A percentile compares a stretch with the other conserved stretches of the same genome.
phyloP scores from a whole-genome alignment of 2,797 vertebrate genomes.

The Calcarius lapponicus region DNA sequence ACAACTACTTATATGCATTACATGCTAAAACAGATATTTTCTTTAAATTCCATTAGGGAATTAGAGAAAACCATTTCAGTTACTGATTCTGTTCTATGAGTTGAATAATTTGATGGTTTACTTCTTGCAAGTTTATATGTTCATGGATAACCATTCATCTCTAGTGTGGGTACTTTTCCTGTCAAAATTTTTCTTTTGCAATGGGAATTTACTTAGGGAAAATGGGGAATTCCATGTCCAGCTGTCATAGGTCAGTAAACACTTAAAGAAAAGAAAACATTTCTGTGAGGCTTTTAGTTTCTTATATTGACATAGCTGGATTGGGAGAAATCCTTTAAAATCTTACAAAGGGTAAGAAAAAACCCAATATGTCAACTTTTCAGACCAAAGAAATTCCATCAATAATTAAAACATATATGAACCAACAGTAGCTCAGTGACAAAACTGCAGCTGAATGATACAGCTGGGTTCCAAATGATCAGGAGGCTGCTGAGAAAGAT shows the following conservation, averaged over 20 bases:
- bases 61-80: background rate
- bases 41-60: background rate
- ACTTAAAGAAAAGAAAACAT: background rate
- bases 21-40: background rate
- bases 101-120: background rate
- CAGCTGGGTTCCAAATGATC: background rate
- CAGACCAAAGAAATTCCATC: background rate
- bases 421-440: background rate
- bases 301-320: background rate
- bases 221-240: background rate
- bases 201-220: background rate
- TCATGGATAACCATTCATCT: background rate
- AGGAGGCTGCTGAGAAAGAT: background rate
- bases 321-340: background rate
- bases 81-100: background rate
- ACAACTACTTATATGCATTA: background rate
- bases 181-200: slow-evolving; percentile 1
- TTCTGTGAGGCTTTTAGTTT: background rate
- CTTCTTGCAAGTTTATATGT: background rate
- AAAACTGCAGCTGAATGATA: background rate
- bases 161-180: background rate
- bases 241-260: background rate
- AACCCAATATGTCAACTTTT: fast-evolving
- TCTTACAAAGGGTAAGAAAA: background rate
- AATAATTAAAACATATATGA: background rate